Percentiles rank a stretch among this genome's conserved stretches.
These are phyloP conservation scores for Perca schrenkii DNA, from an alignment of 2,113 vertebrate species.

Conservation along the genomic window DNA sequence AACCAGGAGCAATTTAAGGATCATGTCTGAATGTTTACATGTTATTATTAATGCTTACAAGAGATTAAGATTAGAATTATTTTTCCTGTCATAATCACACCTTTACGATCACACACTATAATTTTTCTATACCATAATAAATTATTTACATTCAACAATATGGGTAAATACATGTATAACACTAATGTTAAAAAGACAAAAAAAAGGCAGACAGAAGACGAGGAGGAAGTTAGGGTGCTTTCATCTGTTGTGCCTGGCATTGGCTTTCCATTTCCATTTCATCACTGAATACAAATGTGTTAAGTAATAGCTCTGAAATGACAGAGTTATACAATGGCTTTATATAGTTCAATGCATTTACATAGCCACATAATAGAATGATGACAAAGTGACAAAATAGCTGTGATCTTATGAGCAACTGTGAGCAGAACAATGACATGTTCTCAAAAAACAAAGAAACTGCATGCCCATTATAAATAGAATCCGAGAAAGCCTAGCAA, in stretches of 20 bases:
- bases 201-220: conserved; percentile 12
- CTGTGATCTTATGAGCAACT: conserved; percentile 64
- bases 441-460: conserved; percentile 70
- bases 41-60: background rate
- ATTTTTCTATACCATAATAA: background rate
- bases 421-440: conserved; percentile 58
- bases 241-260: conserved; percentile 45
- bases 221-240: conserved; percentile 31
- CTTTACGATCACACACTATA: background rate
- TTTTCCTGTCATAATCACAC: conserved; percentile 1
- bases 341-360: conserved; percentile 49
- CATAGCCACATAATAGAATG: conserved; percentile 46
- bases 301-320: conserved; percentile 53
- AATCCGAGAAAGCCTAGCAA: conserved; percentile 80
- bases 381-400: conserved; percentile 60
- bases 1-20: conserved; percentile 37
- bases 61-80: background rate
- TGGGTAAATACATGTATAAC: background rate
- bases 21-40: conserved; percentile 19
- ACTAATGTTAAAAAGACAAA: conserved; percentile 4
- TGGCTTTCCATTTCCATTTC: conserved; percentile 42
- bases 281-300: conserved; percentile 41
- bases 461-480: conserved; percentile 81
- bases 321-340: conserved; percentile 34
- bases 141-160: background rate